Percentiles rank a stretch among this genome's conserved stretches.
Conservation (phyloP, 2,888 invertebrate genomes). For the Tetragnatha montana region DNA sequence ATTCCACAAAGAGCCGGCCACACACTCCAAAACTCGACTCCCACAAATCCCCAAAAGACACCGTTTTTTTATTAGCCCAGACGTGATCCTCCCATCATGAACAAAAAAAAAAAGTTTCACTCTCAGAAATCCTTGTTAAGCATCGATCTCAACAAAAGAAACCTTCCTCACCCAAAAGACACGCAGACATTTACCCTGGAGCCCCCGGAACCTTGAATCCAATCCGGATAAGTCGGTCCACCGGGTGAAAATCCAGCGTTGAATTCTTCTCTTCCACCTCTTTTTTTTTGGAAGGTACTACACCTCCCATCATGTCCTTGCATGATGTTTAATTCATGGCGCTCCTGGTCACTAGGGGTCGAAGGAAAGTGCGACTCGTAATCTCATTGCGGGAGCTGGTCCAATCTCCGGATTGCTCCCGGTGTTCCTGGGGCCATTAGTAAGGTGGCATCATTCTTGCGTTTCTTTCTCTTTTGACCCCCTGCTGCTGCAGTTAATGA, state of each 20-base stretch:
- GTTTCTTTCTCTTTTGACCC: neutral
- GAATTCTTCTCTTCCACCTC: slow-evolving; percentile 37
- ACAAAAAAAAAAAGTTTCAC: slow-evolving; percentile 34
- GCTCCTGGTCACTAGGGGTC: slow-evolving; percentile 68
- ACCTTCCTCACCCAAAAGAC: slow-evolving; percentile 23
- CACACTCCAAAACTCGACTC: neutral
- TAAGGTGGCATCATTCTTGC: slow-evolving; percentile 57
- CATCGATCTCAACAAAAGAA: slow-evolving; percentile 46
- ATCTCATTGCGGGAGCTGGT: slow-evolving; percentile 68
- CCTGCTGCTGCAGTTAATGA: slow-evolving; percentile 43
- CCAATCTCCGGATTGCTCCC: slow-evolving; percentile 68
- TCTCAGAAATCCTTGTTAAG: slow-evolving; percentile 50
- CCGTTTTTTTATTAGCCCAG: neutral
- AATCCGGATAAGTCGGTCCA: slow-evolving; percentile 62
- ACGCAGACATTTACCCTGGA: slow-evolving; percentile 59
- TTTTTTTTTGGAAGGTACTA: slow-evolving; percentile 40
- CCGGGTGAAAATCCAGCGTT: slow-evolving; percentile 35
- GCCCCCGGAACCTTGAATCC: slow-evolving; percentile 59
- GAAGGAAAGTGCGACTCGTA: slow-evolving; percentile 67
- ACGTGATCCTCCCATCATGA: slow-evolving; percentile 24
- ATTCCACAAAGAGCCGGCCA: slow-evolving; percentile 10
- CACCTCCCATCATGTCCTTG: slow-evolving; percentile 45
- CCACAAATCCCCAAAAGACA: slow-evolving; percentile 4
- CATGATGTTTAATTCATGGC: slow-evolving; percentile 68
- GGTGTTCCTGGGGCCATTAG: slow-evolving; percentile 68